A percentile compares a stretch with the other conserved stretches of the same genome.
Conservation (phyloP, 30 jellyfish, hydroid and myxozoan genomes). For the Aurelia sp. region DNA sequence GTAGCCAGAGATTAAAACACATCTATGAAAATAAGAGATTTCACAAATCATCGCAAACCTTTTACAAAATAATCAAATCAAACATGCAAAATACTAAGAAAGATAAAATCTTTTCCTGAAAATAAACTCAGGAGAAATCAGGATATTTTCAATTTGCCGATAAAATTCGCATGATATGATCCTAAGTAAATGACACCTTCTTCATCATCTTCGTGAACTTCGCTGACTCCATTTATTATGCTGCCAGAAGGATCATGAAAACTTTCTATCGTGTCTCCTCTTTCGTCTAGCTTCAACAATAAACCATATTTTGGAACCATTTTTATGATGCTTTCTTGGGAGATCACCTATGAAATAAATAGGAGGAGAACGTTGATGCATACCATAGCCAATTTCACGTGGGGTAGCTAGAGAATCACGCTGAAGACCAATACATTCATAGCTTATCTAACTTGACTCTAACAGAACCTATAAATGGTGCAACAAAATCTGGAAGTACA, state of each 20-base stretch:
- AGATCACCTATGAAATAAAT: conserved; percentile 64
- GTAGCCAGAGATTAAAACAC: too few species aligned
- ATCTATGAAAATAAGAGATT: too few species aligned
- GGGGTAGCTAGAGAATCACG: too few species aligned
- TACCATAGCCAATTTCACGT: too few species aligned
- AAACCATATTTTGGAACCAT: conserved; percentile 89
- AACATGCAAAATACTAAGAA: background rate
- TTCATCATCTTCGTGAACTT: conserved; percentile 87
- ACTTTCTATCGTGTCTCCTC: conserved; percentile 85
- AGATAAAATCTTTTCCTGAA: background rate
- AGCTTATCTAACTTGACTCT: too few species aligned
- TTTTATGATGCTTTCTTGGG: conserved; percentile 80
- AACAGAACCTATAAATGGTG: too few species aligned
- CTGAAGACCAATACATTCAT: too few species aligned
- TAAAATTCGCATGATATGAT: conserved; percentile 83
- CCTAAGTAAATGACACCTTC: conserved; percentile 85
- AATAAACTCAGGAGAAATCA: background rate
- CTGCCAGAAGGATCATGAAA: conserved; percentile 94
- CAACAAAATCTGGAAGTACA: too few species aligned
- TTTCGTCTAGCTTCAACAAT: conserved; percentile 79
- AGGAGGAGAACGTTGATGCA: too few species aligned
- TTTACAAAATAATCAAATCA: background rate
- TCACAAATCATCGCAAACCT: too few species aligned
- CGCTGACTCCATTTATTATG: conserved; percentile 80
- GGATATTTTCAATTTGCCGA: conserved; percentile 76